Evolutionary conservation across 2,113 vertebrate species (phyloP), one percentile per base, ranked within the genome.

Genomic region (Strix aluco): DNA sequence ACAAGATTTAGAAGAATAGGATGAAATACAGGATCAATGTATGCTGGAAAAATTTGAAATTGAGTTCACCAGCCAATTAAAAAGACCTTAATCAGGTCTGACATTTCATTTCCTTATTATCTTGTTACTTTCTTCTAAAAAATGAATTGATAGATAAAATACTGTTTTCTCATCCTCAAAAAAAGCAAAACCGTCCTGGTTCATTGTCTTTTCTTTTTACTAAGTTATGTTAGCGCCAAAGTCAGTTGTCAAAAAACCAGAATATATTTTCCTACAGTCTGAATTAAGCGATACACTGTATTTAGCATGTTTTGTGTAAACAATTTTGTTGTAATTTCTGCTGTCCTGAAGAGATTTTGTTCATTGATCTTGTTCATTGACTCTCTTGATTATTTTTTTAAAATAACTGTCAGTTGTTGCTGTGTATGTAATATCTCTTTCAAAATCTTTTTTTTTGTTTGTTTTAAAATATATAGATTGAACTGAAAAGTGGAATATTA

Each of bases 401-500:
- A 73, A 94, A 57, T 90, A 89, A 74, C 55, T 77, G 54, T 69
- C 66, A 95, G 80, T 73, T 65, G 20, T 74, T 95, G 5, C 58
- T 70, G 19, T 59, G 14, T 66, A 29, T 46, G 47, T 78, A 25
- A 40, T 51, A 3, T 67, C 51, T 55, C 71, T 91, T 81, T 70
- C 77, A 71, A 87, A 32, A 55, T 49, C 23, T 96, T 69, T 96
- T 95, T 82, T n/a, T n/a, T n/a, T n/a, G n/a, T n/a, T 96, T 94
- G 32, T 93, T 95, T 74, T 91, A 65, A 95, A 95, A 96, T 81
- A 18, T 80, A 79, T 30, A 99, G 99, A 97, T 98, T 58, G 98
- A 99, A 88, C 97, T 99, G 74, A 98, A 99, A 96, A 98, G 96
- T 34, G 99, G 99, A 55, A 97, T 98, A 26, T 96, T 99, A 67